A percentile compares a stretch with the other conserved stretches of the same genome.
Evolutionary conservation across 2,113 vertebrate genomes (phyloP).

Genomic region (Pagrus major): DNA sequence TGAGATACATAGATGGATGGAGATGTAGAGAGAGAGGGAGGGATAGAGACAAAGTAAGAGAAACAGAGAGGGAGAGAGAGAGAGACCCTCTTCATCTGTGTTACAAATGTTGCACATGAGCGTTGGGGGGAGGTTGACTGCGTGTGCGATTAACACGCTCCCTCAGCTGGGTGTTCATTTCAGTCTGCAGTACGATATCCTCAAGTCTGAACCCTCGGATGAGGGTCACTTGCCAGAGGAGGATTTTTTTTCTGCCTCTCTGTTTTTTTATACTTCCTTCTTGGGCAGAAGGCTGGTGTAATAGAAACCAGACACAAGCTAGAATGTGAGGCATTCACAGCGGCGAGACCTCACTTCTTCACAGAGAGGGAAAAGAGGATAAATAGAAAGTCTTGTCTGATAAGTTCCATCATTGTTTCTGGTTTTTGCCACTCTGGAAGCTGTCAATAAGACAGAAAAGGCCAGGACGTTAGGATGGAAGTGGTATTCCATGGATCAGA

Average conservation of each 20-base stretch:
- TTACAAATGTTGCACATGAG: conserved; percentile 70
- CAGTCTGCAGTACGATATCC: conserved; percentile 70
- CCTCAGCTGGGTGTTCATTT: conserved; percentile 71
- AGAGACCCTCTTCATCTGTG: conserved; percentile 61
- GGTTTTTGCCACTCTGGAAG: conserved; percentile 22
- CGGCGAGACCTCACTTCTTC: conserved; percentile 54
- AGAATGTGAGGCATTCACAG: conserved; percentile 77
- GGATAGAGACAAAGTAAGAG: conserved; percentile 26
- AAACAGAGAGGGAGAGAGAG: conserved; percentile 29
- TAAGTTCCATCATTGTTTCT: conserved; percentile 7
- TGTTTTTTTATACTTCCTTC: conserved; percentile 72
- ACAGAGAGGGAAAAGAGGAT: conserved; percentile 50
- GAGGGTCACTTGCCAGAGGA: conserved; percentile 79
- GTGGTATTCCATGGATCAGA: conserved; percentile 41
- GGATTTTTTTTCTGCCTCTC: conserved; percentile 59
- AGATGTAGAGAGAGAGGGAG: conserved; percentile 21
- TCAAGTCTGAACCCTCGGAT: conserved; percentile 76
- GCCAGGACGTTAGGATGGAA: conserved; percentile 53
- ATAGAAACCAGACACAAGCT: conserved; percentile 79
- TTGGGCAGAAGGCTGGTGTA: conserved; percentile 78
- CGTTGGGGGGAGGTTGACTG: conserved; percentile 43
- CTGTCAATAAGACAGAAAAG: conserved; percentile 31
- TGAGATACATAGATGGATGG: background rate
- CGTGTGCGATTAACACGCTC: conserved; percentile 66
- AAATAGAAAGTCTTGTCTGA: conserved; percentile 21